These are phyloP conservation scores for Apamea monoglypha DNA, from an alignment of 2,888 invertebrate species.

Conservation along the genomic window DNA sequence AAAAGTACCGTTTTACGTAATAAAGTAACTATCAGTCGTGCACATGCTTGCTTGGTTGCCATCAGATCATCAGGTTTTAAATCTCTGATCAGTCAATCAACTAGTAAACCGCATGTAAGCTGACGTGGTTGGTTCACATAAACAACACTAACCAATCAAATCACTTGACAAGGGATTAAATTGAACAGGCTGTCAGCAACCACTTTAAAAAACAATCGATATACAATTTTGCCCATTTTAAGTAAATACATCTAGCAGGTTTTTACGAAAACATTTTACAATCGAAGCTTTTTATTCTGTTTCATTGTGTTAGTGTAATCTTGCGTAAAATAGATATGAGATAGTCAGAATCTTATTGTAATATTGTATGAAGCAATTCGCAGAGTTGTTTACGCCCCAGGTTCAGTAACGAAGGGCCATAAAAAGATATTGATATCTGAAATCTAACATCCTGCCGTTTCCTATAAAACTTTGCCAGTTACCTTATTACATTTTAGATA, in stretches of 20 bases:
- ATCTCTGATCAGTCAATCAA: neutral
- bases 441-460: conserved; percentile 57
- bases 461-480: conserved; percentile 61
- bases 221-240: conserved; percentile 18
- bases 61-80: neutral
- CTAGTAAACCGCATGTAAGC: neutral
- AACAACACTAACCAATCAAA: conserved; percentile 33
- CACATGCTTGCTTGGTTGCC: neutral
- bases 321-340: conserved; percentile 11
- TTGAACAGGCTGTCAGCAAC: neutral
- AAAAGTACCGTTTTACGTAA: neutral
- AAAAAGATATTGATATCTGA: conserved; percentile 66
- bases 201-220: conserved; percentile 15
- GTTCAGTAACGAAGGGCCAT: conserved; percentile 49
- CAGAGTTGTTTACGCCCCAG: conserved; percentile 57
- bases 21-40: neutral
- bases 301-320: neutral
- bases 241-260: neutral
- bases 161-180: conserved; percentile 9
- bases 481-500: conserved; percentile 63
- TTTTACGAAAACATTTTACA: neutral
- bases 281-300: conserved; percentile 1
- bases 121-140: neutral
- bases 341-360: conserved; percentile 5
- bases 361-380: conserved; percentile 35